Base-by-base conservation (phyloP, 2,113 vertebrate species). In the Syngnathus typhle region DNA sequence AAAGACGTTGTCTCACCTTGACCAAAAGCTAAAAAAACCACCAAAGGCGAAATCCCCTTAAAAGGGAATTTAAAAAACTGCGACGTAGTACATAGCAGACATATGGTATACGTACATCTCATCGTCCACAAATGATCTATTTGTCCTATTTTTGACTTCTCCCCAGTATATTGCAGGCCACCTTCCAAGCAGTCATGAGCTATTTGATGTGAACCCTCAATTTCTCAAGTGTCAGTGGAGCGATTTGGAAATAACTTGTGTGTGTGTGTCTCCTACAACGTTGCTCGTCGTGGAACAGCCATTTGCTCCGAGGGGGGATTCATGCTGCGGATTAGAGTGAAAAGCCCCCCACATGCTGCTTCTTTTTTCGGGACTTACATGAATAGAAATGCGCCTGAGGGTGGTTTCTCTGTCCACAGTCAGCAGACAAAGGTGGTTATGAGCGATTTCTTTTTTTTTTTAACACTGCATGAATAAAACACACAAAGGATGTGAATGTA, bases 291-390 rank as follows among this genome's bases (percentile, higher is more conserved):
- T 11, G 18, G 68, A 58, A 52, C 37, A 68, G 68, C 39, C 64
- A 69, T 71, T 79, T 39, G 71, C 74, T 77, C 70, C 58, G 39
- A 75, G 79, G 77, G 27, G 63, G 74, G 83, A 81, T 85, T 82
- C 72, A 60, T 70, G 69, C 78, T 72, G 68, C 21, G 75, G 80
- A 80, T 85, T 76, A 86, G 62, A 60, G 56, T 55, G 54, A 76
- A 83, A 76, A 77, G 75, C 58, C 55, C 27, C 55, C 27, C 27
- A 67, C 67, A 82, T 80, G 54, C 52, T 32, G 64, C 54, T 64
- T 82, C 55, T 70, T 64, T 66, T 82, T 71, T 59, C 1, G n/a
- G 69, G 74, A 75, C 56, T 84, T 80, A 79, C 69, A 64, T 2
- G 9, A 71, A 81, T 21, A 72, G 60, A 82, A 69, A 80, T 47